Conservation (phyloP, 2,113 vertebrate species). For the Eonycteris spelaea region DNA sequence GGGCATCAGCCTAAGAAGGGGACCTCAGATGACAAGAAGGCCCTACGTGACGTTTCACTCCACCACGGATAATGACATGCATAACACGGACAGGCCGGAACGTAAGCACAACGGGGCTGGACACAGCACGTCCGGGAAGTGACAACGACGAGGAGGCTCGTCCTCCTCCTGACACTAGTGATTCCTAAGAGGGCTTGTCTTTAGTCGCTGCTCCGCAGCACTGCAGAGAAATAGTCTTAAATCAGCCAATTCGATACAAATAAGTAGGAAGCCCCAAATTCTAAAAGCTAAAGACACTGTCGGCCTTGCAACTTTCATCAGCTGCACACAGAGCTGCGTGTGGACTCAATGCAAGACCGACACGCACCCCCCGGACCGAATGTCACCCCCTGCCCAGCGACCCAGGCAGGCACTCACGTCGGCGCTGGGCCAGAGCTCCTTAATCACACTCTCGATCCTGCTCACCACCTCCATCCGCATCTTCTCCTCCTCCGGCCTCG, state of each 20-base stretch:
- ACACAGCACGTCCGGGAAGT: neutral
- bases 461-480: constrained; percentile 98
- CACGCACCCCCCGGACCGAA: too few species aligned
- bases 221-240: neutral
- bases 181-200: neutral
- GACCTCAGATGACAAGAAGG: neutral
- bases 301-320: neutral
- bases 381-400: neutral
- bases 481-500: constrained; percentile 93
- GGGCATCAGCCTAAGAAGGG: neutral
- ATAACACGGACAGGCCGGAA: neutral
- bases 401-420: constrained; percentile 83
- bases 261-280: neutral
- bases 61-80: neutral
- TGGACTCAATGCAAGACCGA: neutral
- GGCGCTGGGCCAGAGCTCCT: constrained; percentile 96
- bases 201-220: neutral
- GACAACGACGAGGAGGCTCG: too few species aligned
- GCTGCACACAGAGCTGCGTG: rapidly evolving
- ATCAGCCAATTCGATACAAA: neutral
- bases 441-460: constrained; percentile 95
- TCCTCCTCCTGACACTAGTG: neutral
- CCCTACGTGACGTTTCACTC: neutral
- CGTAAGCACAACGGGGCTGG: neutral
- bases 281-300: neutral